Base-by-base conservation (phyloP, 2,888 invertebrate species). In the Epinotia bilunana region DNA sequence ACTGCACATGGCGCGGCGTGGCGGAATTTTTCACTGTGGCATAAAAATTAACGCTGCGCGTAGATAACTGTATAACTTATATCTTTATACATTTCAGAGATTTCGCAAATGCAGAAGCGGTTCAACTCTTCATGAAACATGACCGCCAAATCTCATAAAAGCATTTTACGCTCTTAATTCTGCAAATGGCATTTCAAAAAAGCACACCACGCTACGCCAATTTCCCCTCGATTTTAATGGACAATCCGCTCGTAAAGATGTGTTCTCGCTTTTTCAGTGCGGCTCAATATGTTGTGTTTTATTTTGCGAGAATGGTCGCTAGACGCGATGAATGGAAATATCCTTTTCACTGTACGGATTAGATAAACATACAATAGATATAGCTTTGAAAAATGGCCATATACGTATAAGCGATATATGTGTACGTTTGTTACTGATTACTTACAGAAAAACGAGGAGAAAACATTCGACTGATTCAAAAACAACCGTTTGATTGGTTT, bases 161-260 rank as follows among this genome's bases (percentile, higher is more conserved):
- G 64, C 53, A 65, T 74, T 74, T 64, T 70, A 60, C 60, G 20
- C 64, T 70, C 69, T 49, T 70, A 58, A 46, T 60, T 69, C 74
- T 70, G 70, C 70, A 39, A 74, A 74, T 65, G 70, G 64, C 64
- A 43, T 71, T 70, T 64, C 20, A 43, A 53, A 70, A 74, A 74
- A 74, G 64, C 49, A 72, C 46, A 58, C 18, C 39, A 53, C 33
- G 58, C 63, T 39, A 60, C 65, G 64, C 70, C 74, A 74, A 71
- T 74, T 74, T 65, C 12, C 58, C 43, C 64, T 55, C 63, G 70
- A 74, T 60, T 71, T 74, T 75, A 72, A 75, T 75, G 72, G 62
- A 72, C 71, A 75, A 75, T 72, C 65, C 67, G 67, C 72, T 72
- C 67, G 75, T 74, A 70, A 74, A 74, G 63, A 70, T 70, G 61